Percentiles rank a stretch among this genome's conserved stretches.
phyloP scores from a whole-genome alignment of 2,888 invertebrate species.

The Drosophila parthenogenetica region DNA sequence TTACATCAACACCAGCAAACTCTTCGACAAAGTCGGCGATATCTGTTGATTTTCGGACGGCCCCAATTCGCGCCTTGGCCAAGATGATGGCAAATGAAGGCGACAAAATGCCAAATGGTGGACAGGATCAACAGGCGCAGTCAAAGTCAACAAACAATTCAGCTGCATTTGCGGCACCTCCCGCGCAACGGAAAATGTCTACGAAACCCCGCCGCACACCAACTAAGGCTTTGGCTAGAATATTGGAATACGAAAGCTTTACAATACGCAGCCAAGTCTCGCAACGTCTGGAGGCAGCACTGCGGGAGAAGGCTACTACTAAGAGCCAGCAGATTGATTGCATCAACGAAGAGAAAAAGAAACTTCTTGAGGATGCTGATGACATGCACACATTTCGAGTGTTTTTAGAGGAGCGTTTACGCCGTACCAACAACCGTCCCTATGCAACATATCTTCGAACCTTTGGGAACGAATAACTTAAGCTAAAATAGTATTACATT shows the following conservation, averaged over 20 bases:
- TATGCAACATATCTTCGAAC: constrained; percentile 67
- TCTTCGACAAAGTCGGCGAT: constrained; percentile 4
- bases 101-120: constrained; percentile 25
- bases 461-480: constrained; percentile 29
- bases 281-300: constrained; percentile 36
- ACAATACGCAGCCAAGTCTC: constrained; percentile 53
- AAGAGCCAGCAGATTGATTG: constrained; percentile 36
- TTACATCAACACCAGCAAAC: neutral
- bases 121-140: neutral
- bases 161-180: neutral
- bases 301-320: constrained; percentile 5
- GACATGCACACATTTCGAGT: constrained; percentile 70
- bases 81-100: constrained; percentile 21
- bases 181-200: neutral
- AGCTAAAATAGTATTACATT: neutral
- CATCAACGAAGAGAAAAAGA: constrained; percentile 57
- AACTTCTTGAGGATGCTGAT: constrained; percentile 62
- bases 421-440: constrained; percentile 63
- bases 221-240: constrained; percentile 49
- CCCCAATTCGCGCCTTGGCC: constrained; percentile 8
- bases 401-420: constrained; percentile 67
- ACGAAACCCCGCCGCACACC: constrained; percentile 40
- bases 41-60: constrained; percentile 11
- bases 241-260: constrained; percentile 51
- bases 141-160: neutral